Evolutionary conservation across 2,888 invertebrate species (phyloP).

Genomic region (Diadromus collaris): DNA sequence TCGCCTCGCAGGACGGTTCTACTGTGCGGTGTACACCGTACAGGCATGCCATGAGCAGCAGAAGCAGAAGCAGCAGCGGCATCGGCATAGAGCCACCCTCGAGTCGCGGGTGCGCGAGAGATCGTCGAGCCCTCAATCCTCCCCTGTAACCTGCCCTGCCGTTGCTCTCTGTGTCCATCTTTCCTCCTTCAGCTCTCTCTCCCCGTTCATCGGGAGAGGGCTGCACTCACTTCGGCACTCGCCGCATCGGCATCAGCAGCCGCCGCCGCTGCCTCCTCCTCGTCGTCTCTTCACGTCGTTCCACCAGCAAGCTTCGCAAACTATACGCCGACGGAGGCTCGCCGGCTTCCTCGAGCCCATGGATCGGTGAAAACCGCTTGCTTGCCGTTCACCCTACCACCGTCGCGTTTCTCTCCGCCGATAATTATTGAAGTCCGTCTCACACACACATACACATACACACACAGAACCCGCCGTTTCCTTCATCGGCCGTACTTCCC

Average conservation of each 20-base stretch:
- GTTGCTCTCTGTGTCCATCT: constrained; percentile 55
- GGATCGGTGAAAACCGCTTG: constrained; percentile 37
- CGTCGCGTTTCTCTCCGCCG: constrained; percentile 64
- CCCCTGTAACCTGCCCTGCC: constrained; percentile 53
- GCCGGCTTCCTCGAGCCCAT: constrained; percentile 25
- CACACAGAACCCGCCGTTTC: constrained; percentile 27
- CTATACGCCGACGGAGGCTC: constrained; percentile 4
- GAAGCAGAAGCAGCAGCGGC: constrained; percentile 4
- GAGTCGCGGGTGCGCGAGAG: constrained; percentile 47
- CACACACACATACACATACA: constrained; percentile 57
- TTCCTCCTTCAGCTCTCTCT: constrained; percentile 48
- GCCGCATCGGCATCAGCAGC: constrained; percentile 10
- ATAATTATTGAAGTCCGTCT: constrained; percentile 77
- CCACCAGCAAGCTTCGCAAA: constrained; percentile 17
- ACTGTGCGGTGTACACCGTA: background rate
- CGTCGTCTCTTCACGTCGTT: constrained; percentile 56
- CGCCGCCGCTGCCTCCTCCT: constrained; percentile 5
- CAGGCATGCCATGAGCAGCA: constrained; percentile 9
- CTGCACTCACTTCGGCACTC: constrained; percentile 49
- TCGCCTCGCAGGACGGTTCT: constrained; percentile 27
- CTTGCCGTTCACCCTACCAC: constrained; percentile 39
- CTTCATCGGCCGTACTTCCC: constrained; percentile 29
- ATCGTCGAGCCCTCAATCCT: constrained; percentile 58
- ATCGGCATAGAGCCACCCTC: constrained; percentile 32
- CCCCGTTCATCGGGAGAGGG: constrained; percentile 28